Evolutionary conservation across 2,888 invertebrate species (phyloP).

Genomic region (Diarsia rubi): DNA sequence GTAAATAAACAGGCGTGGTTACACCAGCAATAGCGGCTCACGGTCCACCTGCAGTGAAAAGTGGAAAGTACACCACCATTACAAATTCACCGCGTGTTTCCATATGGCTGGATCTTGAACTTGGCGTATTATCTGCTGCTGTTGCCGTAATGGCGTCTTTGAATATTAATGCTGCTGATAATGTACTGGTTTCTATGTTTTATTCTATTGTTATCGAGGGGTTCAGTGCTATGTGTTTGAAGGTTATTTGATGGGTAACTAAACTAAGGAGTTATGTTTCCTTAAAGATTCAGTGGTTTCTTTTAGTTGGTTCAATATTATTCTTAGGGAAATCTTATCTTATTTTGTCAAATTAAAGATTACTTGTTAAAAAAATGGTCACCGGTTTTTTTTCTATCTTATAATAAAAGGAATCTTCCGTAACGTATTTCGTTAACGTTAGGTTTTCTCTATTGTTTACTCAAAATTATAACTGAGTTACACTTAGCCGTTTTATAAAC

Average conservation of each 20-base stretch:
- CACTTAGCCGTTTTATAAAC: neutral
- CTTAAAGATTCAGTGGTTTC: neutral
- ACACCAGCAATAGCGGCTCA: constrained; percentile 37
- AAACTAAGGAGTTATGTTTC: neutral
- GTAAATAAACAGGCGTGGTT: constrained; percentile 6
- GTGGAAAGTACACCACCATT: constrained; percentile 61
- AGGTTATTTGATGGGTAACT: neutral
- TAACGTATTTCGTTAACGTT: no score
- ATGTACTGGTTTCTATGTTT: constrained; percentile 33
- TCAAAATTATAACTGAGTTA: neutral
- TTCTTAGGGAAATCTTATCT: no score
- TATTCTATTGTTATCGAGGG: neutral
- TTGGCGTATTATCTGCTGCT: constrained; percentile 43
- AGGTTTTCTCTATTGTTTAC: no score
- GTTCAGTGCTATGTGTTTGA: constrained; percentile 4
- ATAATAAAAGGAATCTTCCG: no score
- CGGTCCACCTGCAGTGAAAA: constrained; percentile 51
- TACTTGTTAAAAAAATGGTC: no score
- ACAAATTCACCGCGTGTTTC: constrained; percentile 57
- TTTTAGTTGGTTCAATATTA: no score
- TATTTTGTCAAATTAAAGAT: no score
- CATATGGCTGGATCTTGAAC: constrained; percentile 50
- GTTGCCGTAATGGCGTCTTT: constrained; percentile 35
- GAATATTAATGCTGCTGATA: constrained; percentile 48
- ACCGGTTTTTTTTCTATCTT: no score